Evolutionary conservation across 2,113 vertebrate species (phyloP).

Genomic region (Cinclus cinclus): DNA sequence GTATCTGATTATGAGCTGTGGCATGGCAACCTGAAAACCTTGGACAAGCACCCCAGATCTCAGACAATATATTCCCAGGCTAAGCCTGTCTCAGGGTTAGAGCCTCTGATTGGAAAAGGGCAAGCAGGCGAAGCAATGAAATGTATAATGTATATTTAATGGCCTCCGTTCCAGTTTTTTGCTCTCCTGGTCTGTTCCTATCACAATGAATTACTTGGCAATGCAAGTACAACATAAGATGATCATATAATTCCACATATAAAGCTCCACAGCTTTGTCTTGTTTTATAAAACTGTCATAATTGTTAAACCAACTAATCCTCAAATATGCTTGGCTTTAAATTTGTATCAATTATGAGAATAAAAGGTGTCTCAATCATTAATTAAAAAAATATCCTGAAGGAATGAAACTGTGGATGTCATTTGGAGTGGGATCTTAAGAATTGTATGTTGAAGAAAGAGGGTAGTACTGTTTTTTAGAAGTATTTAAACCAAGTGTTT

Average conservation of each 20-base stretch:
- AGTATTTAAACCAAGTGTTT: not conserved
- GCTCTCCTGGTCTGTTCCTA: not conserved
- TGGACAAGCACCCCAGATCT: not conserved
- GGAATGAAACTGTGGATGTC: not conserved
- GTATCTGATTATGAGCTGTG: not conserved
- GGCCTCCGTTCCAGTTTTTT: not conserved
- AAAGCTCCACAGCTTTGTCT: not conserved
- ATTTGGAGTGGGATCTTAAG: not conserved
- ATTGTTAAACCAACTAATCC: not conserved
- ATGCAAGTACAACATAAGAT: not conserved
- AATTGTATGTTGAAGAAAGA: not conserved
- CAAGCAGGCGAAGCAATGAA: not conserved
- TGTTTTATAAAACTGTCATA: not conserved
- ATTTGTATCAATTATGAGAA: not conserved
- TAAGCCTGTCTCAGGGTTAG: not conserved
- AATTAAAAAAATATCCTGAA: not conserved
- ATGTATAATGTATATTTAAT: not conserved
- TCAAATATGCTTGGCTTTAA: not conserved
- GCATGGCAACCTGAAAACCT: not conserved
- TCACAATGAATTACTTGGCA: not conserved
- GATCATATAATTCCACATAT: not conserved
- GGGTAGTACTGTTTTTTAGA: not conserved
- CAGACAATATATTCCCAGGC: not conserved
- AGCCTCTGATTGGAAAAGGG: not conserved
- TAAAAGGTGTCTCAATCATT: not conserved